Conservation (phyloP, 2,888 invertebrate species). For the Cephus pygmeus region DNA sequence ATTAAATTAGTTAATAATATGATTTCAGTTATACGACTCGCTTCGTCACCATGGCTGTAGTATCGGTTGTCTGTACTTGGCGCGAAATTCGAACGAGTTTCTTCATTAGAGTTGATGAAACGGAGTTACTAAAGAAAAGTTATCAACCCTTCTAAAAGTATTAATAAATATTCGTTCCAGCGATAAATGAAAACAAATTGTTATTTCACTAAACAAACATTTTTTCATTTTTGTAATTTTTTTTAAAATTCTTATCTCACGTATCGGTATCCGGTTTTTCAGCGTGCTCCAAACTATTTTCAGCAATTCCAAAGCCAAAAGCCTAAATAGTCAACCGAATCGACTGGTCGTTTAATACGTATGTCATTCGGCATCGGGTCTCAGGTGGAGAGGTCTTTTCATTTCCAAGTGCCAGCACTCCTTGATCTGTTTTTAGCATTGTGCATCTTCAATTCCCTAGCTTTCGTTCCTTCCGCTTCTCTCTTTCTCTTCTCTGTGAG, state of each 20-base stretch:
- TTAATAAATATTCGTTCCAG: no score
- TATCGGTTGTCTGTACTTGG: no score
- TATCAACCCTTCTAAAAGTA: no score
- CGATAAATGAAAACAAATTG: no score
- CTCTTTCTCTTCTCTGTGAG: background rate
- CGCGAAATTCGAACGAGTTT: no score
- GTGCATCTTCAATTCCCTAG: background rate
- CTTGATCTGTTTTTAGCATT: background rate
- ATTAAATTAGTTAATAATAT: no score
- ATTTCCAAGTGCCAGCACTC: background rate
- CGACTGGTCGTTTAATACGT: constrained; percentile 64
- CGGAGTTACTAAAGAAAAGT: no score
- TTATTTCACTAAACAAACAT: no score
- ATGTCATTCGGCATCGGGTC: constrained; percentile 64
- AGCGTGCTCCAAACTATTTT: constrained; percentile 6
- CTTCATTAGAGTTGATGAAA: no score
- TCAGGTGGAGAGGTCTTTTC: constrained; percentile 40
- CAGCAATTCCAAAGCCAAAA: constrained; percentile 65
- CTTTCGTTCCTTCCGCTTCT: background rate
- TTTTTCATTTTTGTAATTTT: constrained; percentile 20
- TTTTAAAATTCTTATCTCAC: constrained; percentile 28
- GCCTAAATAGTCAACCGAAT: constrained; percentile 67
- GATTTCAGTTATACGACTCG: no score
- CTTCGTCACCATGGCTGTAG: no score
- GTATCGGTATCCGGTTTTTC: constrained; percentile 10